A percentile compares a stretch with the other conserved stretches of the same genome.
These are phyloP conservation scores for Platycheirus rosarum DNA, from an alignment of 2,888 invertebrate genomes.

Conservation along the genomic window DNA sequence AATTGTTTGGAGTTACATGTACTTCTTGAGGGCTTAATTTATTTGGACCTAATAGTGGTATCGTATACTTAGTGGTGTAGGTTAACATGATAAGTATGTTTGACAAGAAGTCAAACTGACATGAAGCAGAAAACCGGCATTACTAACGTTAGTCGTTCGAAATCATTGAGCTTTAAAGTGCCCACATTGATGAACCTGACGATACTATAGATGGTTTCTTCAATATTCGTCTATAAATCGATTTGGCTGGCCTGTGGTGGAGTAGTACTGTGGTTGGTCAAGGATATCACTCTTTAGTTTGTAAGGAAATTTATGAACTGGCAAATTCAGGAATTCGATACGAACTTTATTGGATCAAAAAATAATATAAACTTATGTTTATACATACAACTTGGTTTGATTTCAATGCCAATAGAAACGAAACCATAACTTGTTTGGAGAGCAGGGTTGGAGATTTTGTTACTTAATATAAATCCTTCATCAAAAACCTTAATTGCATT, in stretches of 20 bases:
- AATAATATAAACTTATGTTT: too few relatives aligned
- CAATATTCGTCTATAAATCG: slow-evolving; percentile 21
- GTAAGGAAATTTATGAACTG: slow-evolving; percentile 6
- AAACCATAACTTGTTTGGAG: too few relatives aligned
- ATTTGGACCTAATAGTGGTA: slow-evolving; percentile 7
- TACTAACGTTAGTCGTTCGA: background rate
- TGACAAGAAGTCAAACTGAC: slow-evolving; percentile 19
- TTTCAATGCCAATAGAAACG: too few relatives aligned
- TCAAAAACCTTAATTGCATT: too few relatives aligned
- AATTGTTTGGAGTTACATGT: too few relatives aligned
- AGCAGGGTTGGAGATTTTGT: too few relatives aligned
- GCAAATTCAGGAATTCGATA: slow-evolving; percentile 2
- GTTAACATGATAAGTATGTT: background rate
- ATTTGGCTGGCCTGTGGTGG: slow-evolving; percentile 1
- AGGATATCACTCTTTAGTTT: background rate
- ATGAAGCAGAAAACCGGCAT: background rate
- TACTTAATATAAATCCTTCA: too few relatives aligned
- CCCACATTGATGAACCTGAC: slow-evolving; percentile 4
- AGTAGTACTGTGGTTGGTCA: background rate
- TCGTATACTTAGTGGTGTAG: slow-evolving; percentile 4
- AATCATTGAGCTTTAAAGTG: slow-evolving; percentile 19
- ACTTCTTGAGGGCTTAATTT: background rate
- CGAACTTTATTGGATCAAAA: background rate
- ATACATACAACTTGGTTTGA: background rate
- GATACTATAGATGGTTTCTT: background rate